Evolutionary conservation across 1,140 invertebrate genomes (phyloP).

Genomic region (Caerostris darwini): DNA sequence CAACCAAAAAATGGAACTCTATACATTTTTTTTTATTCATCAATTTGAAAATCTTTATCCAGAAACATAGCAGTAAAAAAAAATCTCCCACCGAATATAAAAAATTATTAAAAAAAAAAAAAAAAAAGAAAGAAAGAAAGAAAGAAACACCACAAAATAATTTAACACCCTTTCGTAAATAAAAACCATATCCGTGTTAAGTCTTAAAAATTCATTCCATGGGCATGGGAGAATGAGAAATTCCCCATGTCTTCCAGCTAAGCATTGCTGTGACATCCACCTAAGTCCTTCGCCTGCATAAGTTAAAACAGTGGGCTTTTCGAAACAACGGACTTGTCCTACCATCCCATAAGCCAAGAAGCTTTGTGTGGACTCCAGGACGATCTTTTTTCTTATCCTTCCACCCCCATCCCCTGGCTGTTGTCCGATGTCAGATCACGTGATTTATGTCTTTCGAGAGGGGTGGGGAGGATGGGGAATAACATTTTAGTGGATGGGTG

Average conservation of each 20-base stretch:
- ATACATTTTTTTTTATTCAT: too few species aligned
- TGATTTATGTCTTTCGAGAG: slow-evolving; percentile 71
- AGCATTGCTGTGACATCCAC: neutral
- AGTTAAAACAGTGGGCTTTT: slow-evolving; percentile 51
- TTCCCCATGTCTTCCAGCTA: slow-evolving; percentile 49
- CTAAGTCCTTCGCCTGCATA: slow-evolving; percentile 29
- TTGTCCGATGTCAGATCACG: slow-evolving; percentile 73
- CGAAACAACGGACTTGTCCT: slow-evolving; percentile 17
- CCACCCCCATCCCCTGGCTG: neutral
- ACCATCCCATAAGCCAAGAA: slow-evolving; percentile 41
- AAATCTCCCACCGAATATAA: too few species aligned
- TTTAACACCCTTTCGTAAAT: neutral
- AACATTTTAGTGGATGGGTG: slow-evolving; percentile 17
- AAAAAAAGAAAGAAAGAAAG: neutral
- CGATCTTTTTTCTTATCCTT: slow-evolving; percentile 33
- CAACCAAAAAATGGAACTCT: too few species aligned
- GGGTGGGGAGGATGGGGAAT: slow-evolving; percentile 18
- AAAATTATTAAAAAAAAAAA: too few species aligned
- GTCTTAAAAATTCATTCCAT: slow-evolving; percentile 58
- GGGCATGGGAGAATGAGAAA: slow-evolving; percentile 18
- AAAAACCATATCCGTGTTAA: neutral
- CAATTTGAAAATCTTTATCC: too few species aligned
- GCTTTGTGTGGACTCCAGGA: slow-evolving; percentile 25
- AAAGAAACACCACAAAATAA: neutral
- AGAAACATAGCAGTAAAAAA: too few species aligned